phyloP scores from a whole-genome alignment of 1,140 invertebrate genomes.

The Drosophila melanogaster region Release_6_plus_ISO1_MT NC_004354.4:6374001-6374500 shows the following conservation, averaged over 20 bases:
- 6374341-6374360: slow-evolving; percentile 1
- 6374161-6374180: slow-evolving; percentile 7
- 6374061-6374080: slow-evolving; percentile 41
- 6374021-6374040: slow-evolving; percentile 64
- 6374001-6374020: slow-evolving; percentile 75
- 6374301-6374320: slow-evolving; percentile 79
- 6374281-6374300: slow-evolving; percentile 74
- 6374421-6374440: not conserved
- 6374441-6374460: not conserved
- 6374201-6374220: slow-evolving; percentile 81
- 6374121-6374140: not conserved
- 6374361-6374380: slow-evolving; percentile 2
- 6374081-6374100: not conserved
- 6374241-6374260: slow-evolving; percentile 71
- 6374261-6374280: slow-evolving; percentile 57
- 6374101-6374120: not conserved
- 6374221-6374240: slow-evolving; percentile 81
- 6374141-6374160: slow-evolving; percentile 12
- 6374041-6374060: slow-evolving; percentile 20
- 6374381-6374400: slow-evolving; percentile 1
- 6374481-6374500: too few species aligned
- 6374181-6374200: slow-evolving; percentile 48
- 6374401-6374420: not conserved
- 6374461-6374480: too few species aligned
- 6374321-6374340: slow-evolving; percentile 68